Percentiles rank a stretch among this genome's conserved stretches.
Evolutionary conservation across 2,797 vertebrate genomes (phyloP).

Genomic region (Sebastes steindachneri): DNA sequence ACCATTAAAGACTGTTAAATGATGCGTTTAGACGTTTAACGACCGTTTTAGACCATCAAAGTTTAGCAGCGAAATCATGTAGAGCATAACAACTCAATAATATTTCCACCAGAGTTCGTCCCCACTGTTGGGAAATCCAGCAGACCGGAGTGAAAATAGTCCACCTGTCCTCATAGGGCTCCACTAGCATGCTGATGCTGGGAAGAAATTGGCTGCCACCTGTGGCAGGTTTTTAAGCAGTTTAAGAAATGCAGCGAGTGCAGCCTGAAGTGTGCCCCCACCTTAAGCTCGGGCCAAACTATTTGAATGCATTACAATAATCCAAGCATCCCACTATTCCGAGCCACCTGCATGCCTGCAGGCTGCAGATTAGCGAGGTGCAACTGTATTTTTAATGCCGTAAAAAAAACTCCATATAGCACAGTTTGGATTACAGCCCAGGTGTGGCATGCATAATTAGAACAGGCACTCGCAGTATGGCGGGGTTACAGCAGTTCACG

Average conservation of each 20-base stretch:
- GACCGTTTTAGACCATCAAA: not conserved
- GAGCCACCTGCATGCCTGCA: constrained; percentile 39
- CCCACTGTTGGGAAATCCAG: not conserved
- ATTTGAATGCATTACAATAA: constrained; percentile 59
- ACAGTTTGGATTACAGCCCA: constrained; percentile 41
- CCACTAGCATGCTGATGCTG: not conserved
- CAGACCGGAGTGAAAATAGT: constrained; percentile 1
- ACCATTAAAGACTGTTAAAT: not conserved
- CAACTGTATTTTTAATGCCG: constrained; percentile 43
- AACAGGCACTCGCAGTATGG: not conserved
- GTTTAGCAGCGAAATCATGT: not conserved
- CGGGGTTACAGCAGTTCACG: constrained; percentile 16
- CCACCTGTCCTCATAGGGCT: not conserved
- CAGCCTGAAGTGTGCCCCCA: constrained; percentile 19
- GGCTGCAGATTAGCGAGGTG: constrained; percentile 49
- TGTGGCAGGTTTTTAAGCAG: constrained; percentile 33
- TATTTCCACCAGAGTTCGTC: not conserved
- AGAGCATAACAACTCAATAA: not conserved
- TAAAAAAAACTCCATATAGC: constrained; percentile 17
- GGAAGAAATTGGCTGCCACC: constrained; percentile 24
- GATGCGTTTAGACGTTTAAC: not conserved
- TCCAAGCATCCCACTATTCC: constrained; percentile 38
- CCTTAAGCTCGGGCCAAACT: constrained; percentile 12
- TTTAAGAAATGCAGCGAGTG: constrained; percentile 33
- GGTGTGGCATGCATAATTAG: constrained; percentile 18